These are phyloP conservation scores for Pangasianodon hypophthalmus DNA, from an alignment of 2,113 vertebrate species.

Conservation along the genomic window DNA sequence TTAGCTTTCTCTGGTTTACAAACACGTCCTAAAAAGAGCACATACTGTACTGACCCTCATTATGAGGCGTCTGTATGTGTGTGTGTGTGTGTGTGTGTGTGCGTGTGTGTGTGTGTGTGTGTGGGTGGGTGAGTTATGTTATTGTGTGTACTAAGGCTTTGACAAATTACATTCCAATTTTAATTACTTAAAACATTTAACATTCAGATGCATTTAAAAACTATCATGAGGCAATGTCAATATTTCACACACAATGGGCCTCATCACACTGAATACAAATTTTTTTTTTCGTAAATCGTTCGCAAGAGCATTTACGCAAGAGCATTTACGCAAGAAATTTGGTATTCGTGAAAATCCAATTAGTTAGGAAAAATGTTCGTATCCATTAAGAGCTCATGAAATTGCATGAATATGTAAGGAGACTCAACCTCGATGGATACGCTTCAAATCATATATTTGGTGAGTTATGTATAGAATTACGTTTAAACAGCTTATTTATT, in stretches of 20 bases:
- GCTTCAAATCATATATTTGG: neutral
- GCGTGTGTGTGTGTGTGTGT: conserved; percentile 20
- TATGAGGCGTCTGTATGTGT: conserved; percentile 30
- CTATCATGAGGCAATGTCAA: neutral
- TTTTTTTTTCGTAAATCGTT: neutral
- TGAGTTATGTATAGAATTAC: neutral
- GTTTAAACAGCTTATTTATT: neutral
- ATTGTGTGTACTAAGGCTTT: conserved; percentile 37
- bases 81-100: neutral
- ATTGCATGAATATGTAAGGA: neutral
- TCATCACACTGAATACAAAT: neutral
- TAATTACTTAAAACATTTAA: neutral
- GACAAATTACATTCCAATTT: neutral
- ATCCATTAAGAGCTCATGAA: neutral
- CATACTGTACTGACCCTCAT: conserved; percentile 29
- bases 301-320: neutral
- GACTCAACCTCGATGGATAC: neutral
- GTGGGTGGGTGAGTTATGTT: conserved; percentile 67
- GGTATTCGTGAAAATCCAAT: neutral
- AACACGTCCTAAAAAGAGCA: conserved; percentile 65
- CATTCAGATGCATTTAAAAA: neutral
- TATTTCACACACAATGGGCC: neutral
- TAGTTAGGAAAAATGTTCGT: neutral
- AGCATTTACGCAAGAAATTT: neutral
- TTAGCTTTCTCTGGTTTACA: conserved; percentile 66